A percentile compares a stretch with the other conserved stretches of the same genome.
phyloP scores from a whole-genome alignment of 1,140 invertebrate species.

The Sminthurinus signatus region DNA sequence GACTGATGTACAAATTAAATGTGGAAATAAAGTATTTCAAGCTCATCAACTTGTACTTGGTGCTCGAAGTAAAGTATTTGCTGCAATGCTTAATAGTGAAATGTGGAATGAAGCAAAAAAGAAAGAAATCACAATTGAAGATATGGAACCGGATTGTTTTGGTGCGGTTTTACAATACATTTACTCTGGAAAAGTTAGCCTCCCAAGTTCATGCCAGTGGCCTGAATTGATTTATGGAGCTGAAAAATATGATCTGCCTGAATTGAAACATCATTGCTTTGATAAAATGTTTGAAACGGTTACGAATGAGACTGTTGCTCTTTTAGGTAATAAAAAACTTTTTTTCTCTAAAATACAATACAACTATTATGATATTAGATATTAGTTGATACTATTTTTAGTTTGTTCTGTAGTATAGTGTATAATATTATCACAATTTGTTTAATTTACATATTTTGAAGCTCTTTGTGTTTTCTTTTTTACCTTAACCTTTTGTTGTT shows the following conservation, averaged over 20 bases:
- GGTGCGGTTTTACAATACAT: constrained; percentile 13
- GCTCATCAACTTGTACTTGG: background rate
- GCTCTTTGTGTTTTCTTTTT: too few relatives aligned
- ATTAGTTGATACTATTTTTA: too few relatives aligned
- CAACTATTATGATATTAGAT: too few relatives aligned
- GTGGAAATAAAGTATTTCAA: background rate
- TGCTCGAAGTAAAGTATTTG: constrained; percentile 17
- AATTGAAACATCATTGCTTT: constrained; percentile 21
- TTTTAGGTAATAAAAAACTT: too few relatives aligned
- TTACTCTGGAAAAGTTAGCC: constrained; percentile 17
- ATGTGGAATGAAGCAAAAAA: constrained; percentile 14
- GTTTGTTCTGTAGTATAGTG: too few relatives aligned
- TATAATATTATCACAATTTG: too few relatives aligned
- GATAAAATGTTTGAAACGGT: constrained; percentile 8
- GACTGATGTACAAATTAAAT: background rate
- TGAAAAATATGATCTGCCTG: constrained; percentile 20
- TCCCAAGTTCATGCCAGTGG: background rate
- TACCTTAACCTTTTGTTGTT: too few relatives aligned
- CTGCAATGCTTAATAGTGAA: constrained; percentile 15
- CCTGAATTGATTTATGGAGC: constrained; percentile 20
- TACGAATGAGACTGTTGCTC: constrained; percentile 16
- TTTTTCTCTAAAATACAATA: too few relatives aligned
- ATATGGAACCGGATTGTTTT: constrained; percentile 14
- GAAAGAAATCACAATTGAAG: background rate
- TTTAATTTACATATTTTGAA: too few relatives aligned